Conservation (phyloP, 2,797 vertebrate genomes). For the Micromesistius poutassou region DNA sequence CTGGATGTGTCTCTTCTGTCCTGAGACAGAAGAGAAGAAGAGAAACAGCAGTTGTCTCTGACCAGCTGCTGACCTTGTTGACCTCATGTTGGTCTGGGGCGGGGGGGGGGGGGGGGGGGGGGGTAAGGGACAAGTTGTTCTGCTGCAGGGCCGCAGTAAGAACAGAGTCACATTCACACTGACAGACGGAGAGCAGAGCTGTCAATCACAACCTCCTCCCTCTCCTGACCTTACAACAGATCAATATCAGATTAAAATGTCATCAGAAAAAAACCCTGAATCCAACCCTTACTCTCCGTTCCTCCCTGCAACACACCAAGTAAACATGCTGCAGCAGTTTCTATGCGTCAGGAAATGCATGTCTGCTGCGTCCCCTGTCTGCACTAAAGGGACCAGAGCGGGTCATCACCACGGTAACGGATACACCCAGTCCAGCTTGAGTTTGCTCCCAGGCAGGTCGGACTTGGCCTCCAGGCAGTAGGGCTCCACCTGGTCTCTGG, state of each 20-base stretch:
- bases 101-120: slow-evolving; percentile 33
- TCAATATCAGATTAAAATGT: neutral
- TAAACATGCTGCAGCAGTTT: neutral
- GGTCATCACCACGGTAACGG: slow-evolving; percentile 69
- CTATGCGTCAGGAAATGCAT: neutral
- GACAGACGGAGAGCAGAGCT: slow-evolving; percentile 33
- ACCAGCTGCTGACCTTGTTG: slow-evolving; percentile 6
- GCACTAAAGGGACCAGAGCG: neutral
- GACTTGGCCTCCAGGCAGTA: slow-evolving; percentile 91
- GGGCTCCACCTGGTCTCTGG: slow-evolving; percentile 90
- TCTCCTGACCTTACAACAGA: neutral
- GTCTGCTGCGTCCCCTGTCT: neutral
- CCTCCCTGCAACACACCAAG: no score
- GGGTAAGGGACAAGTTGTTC: neutral
- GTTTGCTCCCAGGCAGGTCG: slow-evolving; percentile 87
- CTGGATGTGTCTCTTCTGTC: neutral
- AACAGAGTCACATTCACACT: slow-evolving; percentile 32
- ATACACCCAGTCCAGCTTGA: slow-evolving; percentile 99
- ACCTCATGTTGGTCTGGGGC: slow-evolving; percentile 44
- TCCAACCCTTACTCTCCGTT: no score
- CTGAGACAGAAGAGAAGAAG: neutral
- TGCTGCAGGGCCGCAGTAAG: slow-evolving; percentile 19
- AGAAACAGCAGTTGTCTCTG: slow-evolving; percentile 11
- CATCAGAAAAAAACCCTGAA: neutral
- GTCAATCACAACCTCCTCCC: slow-evolving; percentile 5